Evolutionary conservation across 2,888 invertebrate species (phyloP), one percentile per base, ranked within the genome.

Genomic region (Perizoma affinitatum): DNA sequence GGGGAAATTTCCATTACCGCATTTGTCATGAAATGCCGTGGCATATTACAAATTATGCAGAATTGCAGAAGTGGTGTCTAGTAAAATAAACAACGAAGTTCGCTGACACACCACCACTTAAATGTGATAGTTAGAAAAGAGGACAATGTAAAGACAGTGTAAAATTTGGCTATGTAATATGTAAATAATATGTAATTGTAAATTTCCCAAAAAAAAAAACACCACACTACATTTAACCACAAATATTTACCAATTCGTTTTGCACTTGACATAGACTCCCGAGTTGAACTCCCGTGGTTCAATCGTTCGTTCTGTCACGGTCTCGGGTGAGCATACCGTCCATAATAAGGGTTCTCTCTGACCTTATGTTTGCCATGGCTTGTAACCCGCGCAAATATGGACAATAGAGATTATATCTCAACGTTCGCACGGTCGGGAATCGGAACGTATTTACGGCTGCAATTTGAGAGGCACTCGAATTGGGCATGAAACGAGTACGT

Each of bases 311-410:
- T 74, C 73, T 69, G 71, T 68, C 71, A 74, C 70, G 66, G 72
- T 68, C 72, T 76, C 73, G 74, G 74, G 74, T 72, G 65, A 71
- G 73, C 68, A 70, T 72, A 55, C 73, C 72, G 75, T 62, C 63
- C 74, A 77, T 84, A 86, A 84, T 86, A 85, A 80, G 84, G 86
- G 80, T 78, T 76, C 79, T 72, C 79, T 79, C 71, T 86, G 88
- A 88, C 87, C 86, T 80, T 22, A 22, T 22, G 22, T 76, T 68
- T 71, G 75, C 38, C 76, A 76, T 77, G 78, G 79, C 73, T 74
- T 65, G 76, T 76, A 78, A 79, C 73, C 73, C 67, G 70, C 66
- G 80, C 84, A 80, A 85, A 84, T 86, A 86, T 80, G 84, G 86
- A 74, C 79, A 72, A 70, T 72, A 66, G 73, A 76, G 86, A 86